Base-by-base conservation (phyloP, 2,888 invertebrate genomes). In the Ornithoptera alexandrae region DNA sequence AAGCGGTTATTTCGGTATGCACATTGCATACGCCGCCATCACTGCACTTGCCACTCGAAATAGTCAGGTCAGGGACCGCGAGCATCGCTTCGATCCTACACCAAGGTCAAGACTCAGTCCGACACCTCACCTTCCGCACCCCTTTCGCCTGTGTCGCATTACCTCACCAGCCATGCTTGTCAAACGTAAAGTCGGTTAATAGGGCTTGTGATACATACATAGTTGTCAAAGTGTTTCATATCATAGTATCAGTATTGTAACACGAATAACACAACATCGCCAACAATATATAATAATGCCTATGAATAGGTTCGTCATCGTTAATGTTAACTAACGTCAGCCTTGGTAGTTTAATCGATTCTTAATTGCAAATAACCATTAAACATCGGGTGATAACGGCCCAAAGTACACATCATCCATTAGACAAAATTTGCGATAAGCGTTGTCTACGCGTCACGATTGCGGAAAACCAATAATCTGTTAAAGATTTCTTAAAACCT, bases 21-120 rank as follows among this genome's bases (percentile, higher is more conserved):
- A 91, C 91, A 92, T 92, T 92, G 92, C 90, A 90, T 86, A 89
- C 89, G 81, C 63, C 70, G 84, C 81, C 77, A 77, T 77, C 81
- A 78, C 80, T 88, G 89, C 92, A 92, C 92, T 92, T 90, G 92
- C 92, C 89, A 92, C 92, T 92, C 85, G 90, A 92, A 92, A 92
- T 91, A 92, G 92, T 89, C 91, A 91, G 92, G 92, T 92, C 92
- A 92, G 91, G 92, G 92, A 92, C 92, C 92, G 92, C 90, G 84
- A 86, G 83, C 84, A 79, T 84, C 85, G 88, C 84, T 84, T 86
- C 90, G 87, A 91, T 90, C 91, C 92, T 92, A 88, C 90, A 90
- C 88, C 92, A 92, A 92, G 92, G 92, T 92, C 92, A 91, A 90
- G 90, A 84, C 88, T 87, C 84, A 84, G 86, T 85, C 84, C 81